These are phyloP conservation scores for Pheosia tremula DNA, from an alignment of 2,888 invertebrate genomes.

Conservation along the genomic window DNA sequence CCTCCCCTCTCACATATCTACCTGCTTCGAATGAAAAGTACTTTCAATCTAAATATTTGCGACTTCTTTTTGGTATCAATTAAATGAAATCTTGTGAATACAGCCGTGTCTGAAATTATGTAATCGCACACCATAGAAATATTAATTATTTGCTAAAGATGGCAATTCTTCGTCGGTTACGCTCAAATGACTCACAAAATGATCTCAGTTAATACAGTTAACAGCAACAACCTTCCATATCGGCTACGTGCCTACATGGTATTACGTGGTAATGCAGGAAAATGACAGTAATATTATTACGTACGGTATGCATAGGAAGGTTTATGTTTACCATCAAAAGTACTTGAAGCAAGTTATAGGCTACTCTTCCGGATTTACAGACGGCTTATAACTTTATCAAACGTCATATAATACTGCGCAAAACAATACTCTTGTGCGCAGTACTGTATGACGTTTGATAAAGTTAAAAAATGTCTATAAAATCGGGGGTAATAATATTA, in stretches of 20 bases:
- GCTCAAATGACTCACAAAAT: conserved; percentile 52
- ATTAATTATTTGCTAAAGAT: conserved; percentile 14
- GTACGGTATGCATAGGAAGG: not conserved
- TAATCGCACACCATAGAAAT: conserved; percentile 19
- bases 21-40: too few relatives aligned
- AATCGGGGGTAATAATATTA: too few relatives aligned
- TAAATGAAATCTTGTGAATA: conserved; percentile 5
- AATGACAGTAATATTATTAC: conserved; percentile 3
- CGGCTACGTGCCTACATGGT: conserved; percentile 28
- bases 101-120: conserved; percentile 15
- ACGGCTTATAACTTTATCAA: too few relatives aligned
- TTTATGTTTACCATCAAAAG: too few relatives aligned
- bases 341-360: too few relatives aligned
- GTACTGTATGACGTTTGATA: too few relatives aligned
- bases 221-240: conserved; percentile 59
- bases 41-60: too few relatives aligned
- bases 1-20: too few relatives aligned
- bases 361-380: too few relatives aligned
- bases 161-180: not conserved
- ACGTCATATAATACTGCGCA: too few relatives aligned
- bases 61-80: not conserved
- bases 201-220: conserved; percentile 69
- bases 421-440: too few relatives aligned
- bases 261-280: not conserved
- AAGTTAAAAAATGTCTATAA: too few relatives aligned